phyloP scores from a whole-genome alignment of 2,797 vertebrate species.

The Myiothlypis chrysogaster region DNA sequence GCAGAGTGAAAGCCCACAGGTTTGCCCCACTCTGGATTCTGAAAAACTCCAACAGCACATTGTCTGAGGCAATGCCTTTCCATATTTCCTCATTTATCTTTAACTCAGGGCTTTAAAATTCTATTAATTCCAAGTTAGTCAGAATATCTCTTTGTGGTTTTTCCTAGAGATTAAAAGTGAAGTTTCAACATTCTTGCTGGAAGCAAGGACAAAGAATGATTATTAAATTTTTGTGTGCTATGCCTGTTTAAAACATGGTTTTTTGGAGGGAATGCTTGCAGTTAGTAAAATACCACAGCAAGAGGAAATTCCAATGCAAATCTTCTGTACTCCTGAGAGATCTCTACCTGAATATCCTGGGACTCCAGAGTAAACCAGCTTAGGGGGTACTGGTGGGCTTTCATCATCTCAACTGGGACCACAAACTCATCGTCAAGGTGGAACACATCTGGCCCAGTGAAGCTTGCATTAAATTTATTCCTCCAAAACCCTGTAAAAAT shows the following conservation, averaged over 20 bases:
- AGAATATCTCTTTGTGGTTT: background rate
- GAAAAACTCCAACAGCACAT: background rate
- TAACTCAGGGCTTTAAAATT: background rate
- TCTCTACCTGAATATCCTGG: slow-evolving; percentile 84
- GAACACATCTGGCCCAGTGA: slow-evolving; percentile 84
- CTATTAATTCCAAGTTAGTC: background rate
- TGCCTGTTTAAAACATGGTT: background rate
- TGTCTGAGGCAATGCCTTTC: background rate
- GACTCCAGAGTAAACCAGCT: slow-evolving; percentile 82
- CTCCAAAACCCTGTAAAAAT: slow-evolving; percentile 86
- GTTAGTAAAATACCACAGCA: background rate
- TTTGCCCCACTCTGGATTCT: background rate
- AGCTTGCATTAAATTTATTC: slow-evolving; percentile 85
- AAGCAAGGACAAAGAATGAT: background rate
- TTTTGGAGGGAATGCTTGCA: background rate
- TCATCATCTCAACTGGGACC: slow-evolving; percentile 93
- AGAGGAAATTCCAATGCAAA: background rate
- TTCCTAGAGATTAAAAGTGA: background rate
- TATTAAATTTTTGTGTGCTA: background rate
- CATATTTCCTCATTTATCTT: background rate
- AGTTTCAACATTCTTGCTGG: background rate
- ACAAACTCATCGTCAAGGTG: slow-evolving; percentile 80
- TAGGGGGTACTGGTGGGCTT: slow-evolving; percentile 83
- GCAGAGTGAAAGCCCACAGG: background rate
- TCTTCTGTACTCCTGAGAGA: background rate